Evolutionary conservation across 1,140 invertebrate genomes (phyloP).

Genomic region (Hyposmocoma kahamanoa): DNA sequence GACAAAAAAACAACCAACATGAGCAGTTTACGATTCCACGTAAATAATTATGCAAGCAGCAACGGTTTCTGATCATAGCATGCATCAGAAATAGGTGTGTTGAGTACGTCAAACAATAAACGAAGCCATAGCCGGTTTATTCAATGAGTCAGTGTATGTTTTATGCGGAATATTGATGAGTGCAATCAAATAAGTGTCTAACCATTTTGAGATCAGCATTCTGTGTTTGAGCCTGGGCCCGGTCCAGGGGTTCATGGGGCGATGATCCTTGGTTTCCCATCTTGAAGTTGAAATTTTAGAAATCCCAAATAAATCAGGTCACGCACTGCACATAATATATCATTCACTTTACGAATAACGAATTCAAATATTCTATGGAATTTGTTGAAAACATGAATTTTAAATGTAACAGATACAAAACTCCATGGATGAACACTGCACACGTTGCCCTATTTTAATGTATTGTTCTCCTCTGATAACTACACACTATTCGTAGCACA

Average conservation of each 20-base stretch:
- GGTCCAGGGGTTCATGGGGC: conserved; percentile 78
- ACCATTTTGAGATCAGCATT: conserved; percentile 65
- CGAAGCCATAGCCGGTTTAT: conserved; percentile 13
- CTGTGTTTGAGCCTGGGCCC: conserved; percentile 52
- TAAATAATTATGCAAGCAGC: no score
- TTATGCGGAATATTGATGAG: conserved; percentile 26
- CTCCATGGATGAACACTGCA: conserved; percentile 32
- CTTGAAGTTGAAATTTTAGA: conserved; percentile 17
- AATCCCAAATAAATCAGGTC: conserved; percentile 18
- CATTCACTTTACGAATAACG: conserved; percentile 16
- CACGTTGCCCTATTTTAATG: conserved; percentile 30
- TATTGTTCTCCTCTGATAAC: conserved; percentile 44
- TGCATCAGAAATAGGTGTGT: conserved; percentile 2
- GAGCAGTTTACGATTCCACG: no score
- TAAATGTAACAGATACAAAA: conserved; percentile 31
- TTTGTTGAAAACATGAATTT: conserved; percentile 2
- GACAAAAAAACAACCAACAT: no score
- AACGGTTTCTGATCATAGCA: no score
- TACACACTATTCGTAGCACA: conserved; percentile 40
- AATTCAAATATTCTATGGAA: conserved; percentile 12
- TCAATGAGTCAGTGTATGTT: conserved; percentile 23
- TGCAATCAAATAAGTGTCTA: conserved; percentile 28
- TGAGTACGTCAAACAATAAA: conserved; percentile 12
- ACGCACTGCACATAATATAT: conserved; percentile 18
- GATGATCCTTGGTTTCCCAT: conserved; percentile 83